Conservation (phyloP, 1,140 invertebrate genomes). For the Berghia stephanieae region DNA sequence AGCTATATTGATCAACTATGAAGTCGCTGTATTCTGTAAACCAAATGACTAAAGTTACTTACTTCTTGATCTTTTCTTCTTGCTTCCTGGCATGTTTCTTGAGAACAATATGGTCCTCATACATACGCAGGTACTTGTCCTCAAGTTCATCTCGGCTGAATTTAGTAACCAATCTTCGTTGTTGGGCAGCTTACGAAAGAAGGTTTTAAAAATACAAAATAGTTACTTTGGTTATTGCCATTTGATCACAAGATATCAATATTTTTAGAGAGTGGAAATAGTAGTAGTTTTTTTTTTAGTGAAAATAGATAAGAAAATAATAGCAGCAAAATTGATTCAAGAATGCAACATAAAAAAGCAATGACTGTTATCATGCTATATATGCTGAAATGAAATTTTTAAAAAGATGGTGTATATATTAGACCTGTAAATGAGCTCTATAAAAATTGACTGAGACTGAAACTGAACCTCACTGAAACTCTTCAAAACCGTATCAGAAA, state of each 20-base stretch:
- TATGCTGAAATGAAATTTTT: background rate
- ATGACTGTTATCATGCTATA: background rate
- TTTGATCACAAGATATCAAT: too few relatives aligned
- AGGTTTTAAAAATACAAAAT: constrained; percentile 1
- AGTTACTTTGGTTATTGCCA: background rate
- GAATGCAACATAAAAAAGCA: background rate
- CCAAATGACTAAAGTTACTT: background rate
- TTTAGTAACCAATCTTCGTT: constrained; percentile 56
- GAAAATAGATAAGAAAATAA: background rate
- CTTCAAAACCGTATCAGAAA: too few relatives aligned
- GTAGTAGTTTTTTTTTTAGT: background rate
- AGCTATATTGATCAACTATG: too few relatives aligned
- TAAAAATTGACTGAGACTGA: too few relatives aligned
- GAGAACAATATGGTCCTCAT: constrained; percentile 68
- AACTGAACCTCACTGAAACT: too few relatives aligned
- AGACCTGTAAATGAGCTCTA: too few relatives aligned
- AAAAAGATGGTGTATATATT: background rate
- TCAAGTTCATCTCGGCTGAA: constrained; percentile 65
- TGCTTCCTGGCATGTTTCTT: constrained; percentile 69
- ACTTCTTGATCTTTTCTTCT: constrained; percentile 70
- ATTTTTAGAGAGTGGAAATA: too few relatives aligned
- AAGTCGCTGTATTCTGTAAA: background rate
- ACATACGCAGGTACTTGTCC: constrained; percentile 67
- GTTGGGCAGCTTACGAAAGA: constrained; percentile 51
- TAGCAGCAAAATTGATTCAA: background rate